phyloP scores from a whole-genome alignment of 2,888 invertebrate genomes.

The Andrena praecox region DNA sequence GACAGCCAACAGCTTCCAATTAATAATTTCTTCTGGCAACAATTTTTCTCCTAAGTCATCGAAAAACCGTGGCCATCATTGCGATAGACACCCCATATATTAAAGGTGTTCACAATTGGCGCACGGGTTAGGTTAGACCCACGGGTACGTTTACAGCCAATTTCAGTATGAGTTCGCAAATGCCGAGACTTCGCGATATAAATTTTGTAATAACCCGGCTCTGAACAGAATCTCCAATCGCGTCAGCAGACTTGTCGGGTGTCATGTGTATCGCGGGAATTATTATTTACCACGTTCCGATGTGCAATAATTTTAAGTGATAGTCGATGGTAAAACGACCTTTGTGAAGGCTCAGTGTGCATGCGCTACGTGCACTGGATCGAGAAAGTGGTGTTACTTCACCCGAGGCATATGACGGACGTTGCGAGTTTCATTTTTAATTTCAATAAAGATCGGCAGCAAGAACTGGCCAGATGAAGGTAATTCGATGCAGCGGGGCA shows the following conservation, averaged over 20 bases:
- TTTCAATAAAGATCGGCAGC: conserved; percentile 52
- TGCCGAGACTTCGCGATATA: conserved; percentile 33
- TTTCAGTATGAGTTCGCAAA: conserved; percentile 49
- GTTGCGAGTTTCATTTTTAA: conserved; percentile 49
- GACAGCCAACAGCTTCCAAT: neutral
- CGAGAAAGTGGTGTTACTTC: conserved; percentile 52
- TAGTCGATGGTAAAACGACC: conserved; percentile 53
- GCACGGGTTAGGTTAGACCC: conserved; percentile 46
- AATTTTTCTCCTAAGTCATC: neutral
- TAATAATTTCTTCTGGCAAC: neutral
- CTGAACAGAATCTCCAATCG: neutral
- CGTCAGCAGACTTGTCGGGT: neutral
- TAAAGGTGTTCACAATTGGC: conserved; percentile 33
- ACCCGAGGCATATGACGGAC: conserved; percentile 72
- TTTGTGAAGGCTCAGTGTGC: conserved; percentile 53
- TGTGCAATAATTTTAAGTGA: conserved; percentile 45
- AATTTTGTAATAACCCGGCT: conserved; percentile 24
- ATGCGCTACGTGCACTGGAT: conserved; percentile 61
- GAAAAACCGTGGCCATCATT: neutral
- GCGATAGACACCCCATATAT: neutral
- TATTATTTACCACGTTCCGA: neutral
- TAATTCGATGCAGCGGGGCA: conserved; percentile 47
- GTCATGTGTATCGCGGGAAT: conserved; percentile 10
- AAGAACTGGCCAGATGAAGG: conserved; percentile 72
- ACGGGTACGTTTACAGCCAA: conserved; percentile 39